Base-by-base conservation (phyloP, 2,797 vertebrate genomes). In the Falco rusticolus region DNA sequence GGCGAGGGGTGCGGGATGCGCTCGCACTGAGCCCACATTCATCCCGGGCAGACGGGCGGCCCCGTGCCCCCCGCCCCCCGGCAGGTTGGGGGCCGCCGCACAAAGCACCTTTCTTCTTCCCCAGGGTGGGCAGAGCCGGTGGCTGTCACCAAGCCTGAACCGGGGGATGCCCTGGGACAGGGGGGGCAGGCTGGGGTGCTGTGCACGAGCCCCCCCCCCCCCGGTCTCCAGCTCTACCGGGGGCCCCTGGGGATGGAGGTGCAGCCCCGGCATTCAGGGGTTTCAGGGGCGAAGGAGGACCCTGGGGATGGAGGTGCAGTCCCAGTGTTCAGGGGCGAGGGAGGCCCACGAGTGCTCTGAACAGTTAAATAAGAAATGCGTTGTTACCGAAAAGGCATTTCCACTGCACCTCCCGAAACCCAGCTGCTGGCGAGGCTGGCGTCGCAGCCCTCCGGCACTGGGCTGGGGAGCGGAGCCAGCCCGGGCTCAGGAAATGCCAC, bases 101-200 rank as follows among this genome's bases (percentile, higher is more conserved):
- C 99, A 99, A 99, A 99, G 99, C 99, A 99, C 99, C 99, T 99
- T 99, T 99, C 99, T 99, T 98, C 98, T 96, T 97, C 97, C 96
- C 63, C 50, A 13, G 92, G 82, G 59, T 7, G 31, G 69, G 94
- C 64, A 34, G 66, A 45, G 56, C 79, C 15, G 2, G 53, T 11
- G 21, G 82, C 85, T 33, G 4, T 78, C 71, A 82, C 83, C 95
- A 83, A 12, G 92, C 68, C 96, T 61, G 81, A 78, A 86, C 50
- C 51, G 41, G 34, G 70, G 92, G 94, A 84, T 88, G 97, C 92
- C 93, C 95, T 68, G 28, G 87, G 75, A 76, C n/a, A 45, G 90
- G 92, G 87, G 94, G 84, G 91, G 80, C 95, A 77, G 45, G 60
- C 47, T 34, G 74, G 43, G 9, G 16, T 2, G 12, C 47, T 89